These are phyloP conservation scores for Platycercus adscitus DNA, from an alignment of 2,113 vertebrate species.

Conservation along the genomic window DNA sequence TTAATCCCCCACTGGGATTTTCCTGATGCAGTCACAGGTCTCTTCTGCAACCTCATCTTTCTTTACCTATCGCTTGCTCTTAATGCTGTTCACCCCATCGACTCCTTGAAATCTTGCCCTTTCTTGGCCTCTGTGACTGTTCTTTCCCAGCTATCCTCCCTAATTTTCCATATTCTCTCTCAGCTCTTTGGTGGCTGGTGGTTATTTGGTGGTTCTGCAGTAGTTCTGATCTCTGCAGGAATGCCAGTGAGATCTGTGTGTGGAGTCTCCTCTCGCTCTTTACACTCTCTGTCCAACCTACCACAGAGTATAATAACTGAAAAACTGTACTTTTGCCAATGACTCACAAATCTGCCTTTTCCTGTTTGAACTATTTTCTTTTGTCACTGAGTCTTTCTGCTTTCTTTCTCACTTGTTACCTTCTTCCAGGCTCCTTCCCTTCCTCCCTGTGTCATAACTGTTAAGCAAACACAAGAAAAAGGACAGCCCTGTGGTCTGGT, in stretches of 20 bases:
- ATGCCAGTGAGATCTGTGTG: neutral
- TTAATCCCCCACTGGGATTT: conserved; percentile 22
- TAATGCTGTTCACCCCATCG: neutral
- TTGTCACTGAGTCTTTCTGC: neutral
- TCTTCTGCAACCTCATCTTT: conserved; percentile 22
- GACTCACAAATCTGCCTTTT: neutral
- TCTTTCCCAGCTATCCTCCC: neutral
- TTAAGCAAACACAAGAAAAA: neutral
- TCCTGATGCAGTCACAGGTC: neutral
- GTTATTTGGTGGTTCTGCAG: neutral
- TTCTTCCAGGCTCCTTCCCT: neutral
- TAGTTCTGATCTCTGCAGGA: neutral
- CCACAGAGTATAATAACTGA: neutral
- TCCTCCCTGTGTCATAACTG: neutral
- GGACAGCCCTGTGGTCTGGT: neutral
- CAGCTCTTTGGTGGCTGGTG: neutral
- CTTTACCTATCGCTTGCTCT: conserved; percentile 13
- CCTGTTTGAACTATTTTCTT: neutral
- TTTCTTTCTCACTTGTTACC: neutral
- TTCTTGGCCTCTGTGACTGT: neutral
- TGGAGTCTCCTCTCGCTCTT: neutral
- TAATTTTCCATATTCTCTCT: neutral
- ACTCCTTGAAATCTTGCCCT: neutral
- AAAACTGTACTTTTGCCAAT: neutral
- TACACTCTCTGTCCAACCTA: neutral